These are phyloP conservation scores for Ophion slaviceki DNA, from an alignment of 2,888 invertebrate genomes.

Conservation along the genomic window DNA sequence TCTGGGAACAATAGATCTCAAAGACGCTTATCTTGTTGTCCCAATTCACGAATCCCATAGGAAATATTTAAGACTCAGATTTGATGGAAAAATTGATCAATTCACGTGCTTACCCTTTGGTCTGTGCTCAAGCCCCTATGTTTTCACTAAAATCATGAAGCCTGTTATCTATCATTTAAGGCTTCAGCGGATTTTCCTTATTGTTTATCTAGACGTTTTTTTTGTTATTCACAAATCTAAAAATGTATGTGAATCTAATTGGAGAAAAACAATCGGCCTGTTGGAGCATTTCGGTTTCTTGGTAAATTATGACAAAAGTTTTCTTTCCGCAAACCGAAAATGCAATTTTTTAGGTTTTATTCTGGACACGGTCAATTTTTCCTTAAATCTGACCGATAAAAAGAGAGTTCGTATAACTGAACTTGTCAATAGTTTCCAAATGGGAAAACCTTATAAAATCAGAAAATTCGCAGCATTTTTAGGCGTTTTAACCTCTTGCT, in stretches of 20 bases:
- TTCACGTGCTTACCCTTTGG: neutral
- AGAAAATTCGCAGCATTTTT: too few species aligned
- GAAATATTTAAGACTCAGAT: too few species aligned
- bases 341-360: slow-evolving; percentile 54
- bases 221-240: neutral
- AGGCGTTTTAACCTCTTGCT: too few species aligned
- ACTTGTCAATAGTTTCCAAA: neutral
- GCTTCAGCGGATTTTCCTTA: neutral
- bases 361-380: slow-evolving; percentile 21
- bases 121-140: neutral
- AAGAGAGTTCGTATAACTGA: slow-evolving; percentile 4
- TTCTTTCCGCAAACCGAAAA: neutral
- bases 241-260: neutral
- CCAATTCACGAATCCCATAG: too few species aligned
- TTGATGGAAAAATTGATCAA: neutral
- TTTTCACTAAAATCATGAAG: slow-evolving; percentile 7
- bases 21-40: too few species aligned
- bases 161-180: neutral
- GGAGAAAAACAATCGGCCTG: neutral
- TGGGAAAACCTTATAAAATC: too few species aligned
- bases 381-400: neutral
- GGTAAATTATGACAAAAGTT: neutral
- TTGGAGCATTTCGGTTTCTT: neutral
- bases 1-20: too few species aligned
- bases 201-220: slow-evolving; percentile 9